phyloP scores from a whole-genome alignment of 1,140 invertebrate species.

The Temnothorax longispinosus region DNA sequence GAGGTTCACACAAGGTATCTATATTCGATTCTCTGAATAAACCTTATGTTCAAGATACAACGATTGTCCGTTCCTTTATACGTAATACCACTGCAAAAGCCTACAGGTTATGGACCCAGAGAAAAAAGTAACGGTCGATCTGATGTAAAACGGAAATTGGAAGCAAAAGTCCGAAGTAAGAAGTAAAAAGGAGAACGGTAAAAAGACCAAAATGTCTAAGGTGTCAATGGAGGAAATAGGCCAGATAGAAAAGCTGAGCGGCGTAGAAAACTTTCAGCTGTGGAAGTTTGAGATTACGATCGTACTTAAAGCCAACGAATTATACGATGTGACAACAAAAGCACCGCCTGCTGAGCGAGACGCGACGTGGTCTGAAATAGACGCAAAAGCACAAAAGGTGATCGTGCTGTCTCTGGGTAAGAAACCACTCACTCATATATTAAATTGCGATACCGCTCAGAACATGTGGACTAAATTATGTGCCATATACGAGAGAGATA shows the following conservation, averaged over 20 bases:
- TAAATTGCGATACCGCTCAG: constrained; percentile 1
- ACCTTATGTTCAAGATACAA: too few relatives aligned
- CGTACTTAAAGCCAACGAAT: not conserved
- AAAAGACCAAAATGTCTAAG: not conserved
- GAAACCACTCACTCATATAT: constrained; percentile 6
- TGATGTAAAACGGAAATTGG: too few relatives aligned
- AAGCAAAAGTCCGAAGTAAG: too few relatives aligned
- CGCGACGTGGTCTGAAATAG: not conserved
- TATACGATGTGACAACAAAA: not conserved
- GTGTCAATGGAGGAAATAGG: not conserved
- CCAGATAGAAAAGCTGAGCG: not conserved
- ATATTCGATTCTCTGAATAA: too few relatives aligned
- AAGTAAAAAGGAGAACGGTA: not conserved
- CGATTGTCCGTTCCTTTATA: too few relatives aligned
- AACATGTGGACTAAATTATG: not conserved
- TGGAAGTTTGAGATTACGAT: constrained; percentile 12
- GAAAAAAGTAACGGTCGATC: too few relatives aligned
- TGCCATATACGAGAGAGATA: not conserved
- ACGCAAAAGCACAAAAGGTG: constrained; percentile 6
- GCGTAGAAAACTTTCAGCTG: not conserved
- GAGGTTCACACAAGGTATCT: too few relatives aligned
- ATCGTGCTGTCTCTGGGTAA: not conserved
- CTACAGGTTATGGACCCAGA: too few relatives aligned
- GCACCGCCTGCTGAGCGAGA: too few relatives aligned
- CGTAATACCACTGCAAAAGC: too few relatives aligned